Conservation (phyloP, 2,797 vertebrate genomes). For the Labeo calbasu region DNA sequence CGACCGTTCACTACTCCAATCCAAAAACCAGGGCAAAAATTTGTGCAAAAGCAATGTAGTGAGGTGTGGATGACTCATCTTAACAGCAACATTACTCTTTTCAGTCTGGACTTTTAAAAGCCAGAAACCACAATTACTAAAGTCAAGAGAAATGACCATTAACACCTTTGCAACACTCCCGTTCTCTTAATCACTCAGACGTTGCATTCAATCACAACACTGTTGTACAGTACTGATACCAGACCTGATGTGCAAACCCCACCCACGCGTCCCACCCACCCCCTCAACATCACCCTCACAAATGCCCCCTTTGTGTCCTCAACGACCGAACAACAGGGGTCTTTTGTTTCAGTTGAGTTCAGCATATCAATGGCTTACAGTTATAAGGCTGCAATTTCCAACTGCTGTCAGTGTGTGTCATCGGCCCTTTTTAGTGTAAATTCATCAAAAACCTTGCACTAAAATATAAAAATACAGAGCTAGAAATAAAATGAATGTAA, state of each 20-base stretch:
- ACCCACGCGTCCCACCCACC: slow-evolving; percentile 8
- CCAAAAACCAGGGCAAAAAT: neutral
- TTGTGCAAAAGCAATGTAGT: neutral
- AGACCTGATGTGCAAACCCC: slow-evolving; percentile 12
- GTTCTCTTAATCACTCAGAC: slow-evolving; percentile 9
- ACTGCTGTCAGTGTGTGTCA: slow-evolving; percentile 19
- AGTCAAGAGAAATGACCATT: neutral
- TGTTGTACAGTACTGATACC: slow-evolving; percentile 23
- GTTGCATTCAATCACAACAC: slow-evolving; percentile 13
- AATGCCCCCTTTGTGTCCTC: slow-evolving; percentile 35
- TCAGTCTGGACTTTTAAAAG: slow-evolving; percentile 22
- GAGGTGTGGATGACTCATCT: neutral
- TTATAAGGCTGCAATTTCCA: slow-evolving; percentile 50
- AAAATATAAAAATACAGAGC: slow-evolving; percentile 18
- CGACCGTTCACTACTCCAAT: neutral
- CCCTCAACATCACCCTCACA: slow-evolving; percentile 19
- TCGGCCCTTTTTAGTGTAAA: slow-evolving; percentile 7
- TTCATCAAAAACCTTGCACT: neutral
- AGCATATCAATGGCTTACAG: slow-evolving; percentile 48
- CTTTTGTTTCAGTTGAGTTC: slow-evolving; percentile 30
- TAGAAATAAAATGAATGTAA: neutral
- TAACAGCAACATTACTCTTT: neutral
- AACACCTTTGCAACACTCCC: slow-evolving; percentile 7
- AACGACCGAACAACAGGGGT: slow-evolving; percentile 30
- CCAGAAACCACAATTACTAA: slow-evolving; percentile 1